Evolutionary conservation across 2,888 invertebrate genomes (phyloP), one percentile per base, ranked within the genome.

Genomic region (Empis stercorea): DNA sequence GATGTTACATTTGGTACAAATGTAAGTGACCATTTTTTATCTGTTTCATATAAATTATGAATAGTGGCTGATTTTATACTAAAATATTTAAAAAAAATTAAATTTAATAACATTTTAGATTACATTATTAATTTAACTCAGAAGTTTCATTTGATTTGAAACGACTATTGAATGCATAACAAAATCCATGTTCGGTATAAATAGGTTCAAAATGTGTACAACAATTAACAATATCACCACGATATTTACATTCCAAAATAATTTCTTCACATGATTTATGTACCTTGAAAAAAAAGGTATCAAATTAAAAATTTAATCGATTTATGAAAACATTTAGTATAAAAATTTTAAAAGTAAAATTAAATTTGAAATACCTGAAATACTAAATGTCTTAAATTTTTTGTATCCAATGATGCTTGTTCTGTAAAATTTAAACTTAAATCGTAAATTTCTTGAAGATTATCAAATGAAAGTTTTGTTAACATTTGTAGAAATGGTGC

Each of bases 151-250:
- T 51, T 2, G 67, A 67, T 46, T 57, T 62, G 42, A 68, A 68
- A 17, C 64, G 62, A 46, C 64, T 65, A 41, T 86, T 86, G 59
- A 84, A 85, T 11, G 79, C 75, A 58, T 79, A 84, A 59, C 85
- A 85, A 58, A 80, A 80, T 3, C 85, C 85, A 64, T 76, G 76
- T 63, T 85, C 85, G 1, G 84, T 84, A 55, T 82, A 81, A n/a
- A 82, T 74, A 1, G 82, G 80, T 47, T 74, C 71, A 44, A 85
- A 76, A 48, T 76, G 70, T 15, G 75, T 72, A 57, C 84, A 83
- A 58, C 85, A 84, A 51, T 75, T 72, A 48, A 79, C 75, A 0
- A 72, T 66, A 55, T 78, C 76, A n/a, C 77, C 78, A 57, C 83
- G 81, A 72, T 79, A 84, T 55, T 74, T 73, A 59, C 85, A 85